Conservation (phyloP, 2,888 invertebrate genomes). For the Troides oblongomaculatus region DNA sequence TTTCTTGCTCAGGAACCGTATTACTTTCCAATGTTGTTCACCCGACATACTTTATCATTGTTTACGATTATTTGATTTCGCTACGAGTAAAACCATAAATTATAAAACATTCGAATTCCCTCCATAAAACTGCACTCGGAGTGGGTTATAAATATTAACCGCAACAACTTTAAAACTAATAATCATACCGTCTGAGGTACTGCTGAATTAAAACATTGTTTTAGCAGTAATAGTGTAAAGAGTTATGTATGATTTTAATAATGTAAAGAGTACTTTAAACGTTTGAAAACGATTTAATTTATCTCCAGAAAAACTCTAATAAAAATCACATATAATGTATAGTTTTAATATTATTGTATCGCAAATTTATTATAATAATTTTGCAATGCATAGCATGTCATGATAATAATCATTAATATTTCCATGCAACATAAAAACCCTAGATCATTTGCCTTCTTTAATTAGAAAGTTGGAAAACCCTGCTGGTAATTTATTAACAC, state of each 20-base stretch:
- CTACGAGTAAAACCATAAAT: constrained; percentile 26
- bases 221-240: neutral
- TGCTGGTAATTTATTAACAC: constrained; percentile 38
- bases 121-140: constrained; percentile 15
- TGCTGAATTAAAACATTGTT: neutral
- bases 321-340: too few relatives aligned
- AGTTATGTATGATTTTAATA: too few relatives aligned
- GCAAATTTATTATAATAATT: too few relatives aligned
- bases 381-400: too few relatives aligned
- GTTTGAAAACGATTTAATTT: too few relatives aligned
- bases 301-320: too few relatives aligned
- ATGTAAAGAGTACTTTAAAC: too few relatives aligned
- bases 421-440: neutral
- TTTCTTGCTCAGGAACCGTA: constrained; percentile 52
- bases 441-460: neutral
- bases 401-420: neutral
- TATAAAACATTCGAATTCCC: constrained; percentile 30
- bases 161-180: constrained; percentile 1
- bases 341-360: too few relatives aligned
- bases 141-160: constrained; percentile 24
- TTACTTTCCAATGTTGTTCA: constrained; percentile 64
- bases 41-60: constrained; percentile 55
- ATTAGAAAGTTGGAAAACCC: constrained; percentile 34
- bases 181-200: neutral
- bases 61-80: constrained; percentile 52